Percentiles rank a stretch among this genome's conserved stretches.
Conservation (phyloP, 2,888 invertebrate genomes). For the Perizoma flavofasciatum region DNA sequence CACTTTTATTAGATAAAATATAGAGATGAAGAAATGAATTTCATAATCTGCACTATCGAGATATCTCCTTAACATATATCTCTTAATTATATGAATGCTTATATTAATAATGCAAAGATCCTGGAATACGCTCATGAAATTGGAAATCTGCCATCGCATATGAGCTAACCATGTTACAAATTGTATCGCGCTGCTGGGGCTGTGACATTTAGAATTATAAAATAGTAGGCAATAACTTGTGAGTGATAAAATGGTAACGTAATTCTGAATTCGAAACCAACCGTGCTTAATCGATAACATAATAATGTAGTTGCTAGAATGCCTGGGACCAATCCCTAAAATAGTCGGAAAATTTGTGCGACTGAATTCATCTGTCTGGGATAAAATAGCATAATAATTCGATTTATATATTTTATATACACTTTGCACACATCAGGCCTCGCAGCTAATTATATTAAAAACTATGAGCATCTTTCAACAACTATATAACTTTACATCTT, state of each 20-base stretch:
- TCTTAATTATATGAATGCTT: conserved; percentile 20
- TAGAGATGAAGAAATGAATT: too few relatives aligned
- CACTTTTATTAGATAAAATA: too few relatives aligned
- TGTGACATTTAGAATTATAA: conserved; percentile 63
- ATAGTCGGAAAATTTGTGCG: conserved; percentile 7
- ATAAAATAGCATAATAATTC: too few relatives aligned
- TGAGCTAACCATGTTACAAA: conserved; percentile 48
- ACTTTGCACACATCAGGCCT: too few relatives aligned
- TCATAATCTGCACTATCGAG: background rate
- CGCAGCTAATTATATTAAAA: too few relatives aligned
- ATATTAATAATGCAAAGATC: conserved; percentile 37
- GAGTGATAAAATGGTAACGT: conserved; percentile 64
- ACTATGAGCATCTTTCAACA: too few relatives aligned
- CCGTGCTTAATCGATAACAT: conserved; percentile 78
- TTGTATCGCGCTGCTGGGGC: conserved; percentile 52
- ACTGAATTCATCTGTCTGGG: too few relatives aligned
- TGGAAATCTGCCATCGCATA: conserved; percentile 46
- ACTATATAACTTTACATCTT: too few relatives aligned
- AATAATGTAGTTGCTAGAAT: conserved; percentile 41
- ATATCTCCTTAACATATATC: conserved; percentile 8
- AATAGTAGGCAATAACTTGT: conserved; percentile 64
- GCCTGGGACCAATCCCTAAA: background rate
- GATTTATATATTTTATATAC: too few relatives aligned
- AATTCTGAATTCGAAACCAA: conserved; percentile 70
- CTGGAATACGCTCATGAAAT: conserved; percentile 36